phyloP scores from a whole-genome alignment of 2,113 vertebrate genomes.

The Phaethornis superciliosus region DNA sequence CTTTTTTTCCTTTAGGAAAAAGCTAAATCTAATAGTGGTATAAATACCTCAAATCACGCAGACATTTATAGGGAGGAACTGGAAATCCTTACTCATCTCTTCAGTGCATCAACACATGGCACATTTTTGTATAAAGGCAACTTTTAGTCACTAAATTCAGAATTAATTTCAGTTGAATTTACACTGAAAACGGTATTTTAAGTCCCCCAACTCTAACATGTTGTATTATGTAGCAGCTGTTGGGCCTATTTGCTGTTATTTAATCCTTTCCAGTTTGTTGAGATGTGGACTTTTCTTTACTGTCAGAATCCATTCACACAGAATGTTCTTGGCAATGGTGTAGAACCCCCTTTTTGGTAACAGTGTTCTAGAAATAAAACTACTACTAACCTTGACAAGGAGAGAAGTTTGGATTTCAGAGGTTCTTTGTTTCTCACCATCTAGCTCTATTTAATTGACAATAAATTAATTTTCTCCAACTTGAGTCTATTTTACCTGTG shows the following conservation, averaged over 20 bases:
- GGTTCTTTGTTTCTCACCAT: not conserved
- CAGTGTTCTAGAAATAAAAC: not conserved
- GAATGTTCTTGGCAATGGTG: not conserved
- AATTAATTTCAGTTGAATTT: not conserved
- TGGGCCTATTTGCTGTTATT: not conserved
- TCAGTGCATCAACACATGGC: not conserved
- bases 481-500: not conserved
- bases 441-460: not conserved
- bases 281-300: not conserved
- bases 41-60: slow-evolving; percentile 23
- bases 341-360: not conserved
- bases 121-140: not conserved
- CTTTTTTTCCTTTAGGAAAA: slow-evolving; percentile 50
- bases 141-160: not conserved
- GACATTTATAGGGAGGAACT: not conserved
- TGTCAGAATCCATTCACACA: not conserved
- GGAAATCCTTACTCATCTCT: slow-evolving; percentile 6
- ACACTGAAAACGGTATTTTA: not conserved
- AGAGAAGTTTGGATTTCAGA: not conserved
- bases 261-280: not conserved
- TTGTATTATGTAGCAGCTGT: not conserved
- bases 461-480: not conserved
- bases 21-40: not conserved
- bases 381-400: not conserved
- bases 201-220: not conserved